Conservation (phyloP, 2,888 invertebrate genomes). For the Orthosia gracilis region DNA sequence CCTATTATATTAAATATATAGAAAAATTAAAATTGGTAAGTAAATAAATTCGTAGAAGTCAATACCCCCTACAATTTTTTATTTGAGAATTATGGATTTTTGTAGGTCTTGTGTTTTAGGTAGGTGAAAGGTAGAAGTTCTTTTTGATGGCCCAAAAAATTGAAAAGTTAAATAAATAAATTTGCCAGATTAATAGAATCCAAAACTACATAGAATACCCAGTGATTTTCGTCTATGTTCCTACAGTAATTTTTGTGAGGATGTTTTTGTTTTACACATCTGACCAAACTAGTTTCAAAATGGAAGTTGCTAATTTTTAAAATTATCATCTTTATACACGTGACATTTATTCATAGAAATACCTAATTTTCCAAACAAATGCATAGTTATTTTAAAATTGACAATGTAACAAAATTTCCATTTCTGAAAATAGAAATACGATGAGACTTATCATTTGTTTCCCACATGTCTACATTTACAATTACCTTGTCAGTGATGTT, state of each 20-base stretch:
- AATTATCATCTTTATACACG: neutral
- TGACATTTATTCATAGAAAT: neutral
- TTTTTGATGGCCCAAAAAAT: neutral
- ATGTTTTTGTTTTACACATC: neutral
- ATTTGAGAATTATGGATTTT: too few species aligned
- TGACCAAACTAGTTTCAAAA: neutral
- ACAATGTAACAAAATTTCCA: neutral
- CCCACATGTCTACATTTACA: neutral
- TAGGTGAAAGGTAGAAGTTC: too few species aligned
- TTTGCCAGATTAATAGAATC: neutral
- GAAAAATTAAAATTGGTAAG: neutral
- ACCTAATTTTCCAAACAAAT: neutral
- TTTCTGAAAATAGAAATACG: slow-evolving; percentile 11
- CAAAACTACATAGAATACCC: neutral
- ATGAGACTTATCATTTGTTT: slow-evolving; percentile 6
- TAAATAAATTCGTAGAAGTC: too few species aligned
- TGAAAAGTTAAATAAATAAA: neutral
- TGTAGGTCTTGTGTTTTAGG: too few species aligned
- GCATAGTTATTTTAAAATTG: neutral
- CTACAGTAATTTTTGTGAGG: neutral
- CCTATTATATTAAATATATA: neutral
- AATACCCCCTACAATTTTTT: too few species aligned
- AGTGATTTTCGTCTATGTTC: neutral
- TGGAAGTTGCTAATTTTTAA: neutral
- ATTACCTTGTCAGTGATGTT: neutral